phyloP scores from a whole-genome alignment of 1,140 invertebrate genomes.

The Ruditapes philippinarum region DNA sequence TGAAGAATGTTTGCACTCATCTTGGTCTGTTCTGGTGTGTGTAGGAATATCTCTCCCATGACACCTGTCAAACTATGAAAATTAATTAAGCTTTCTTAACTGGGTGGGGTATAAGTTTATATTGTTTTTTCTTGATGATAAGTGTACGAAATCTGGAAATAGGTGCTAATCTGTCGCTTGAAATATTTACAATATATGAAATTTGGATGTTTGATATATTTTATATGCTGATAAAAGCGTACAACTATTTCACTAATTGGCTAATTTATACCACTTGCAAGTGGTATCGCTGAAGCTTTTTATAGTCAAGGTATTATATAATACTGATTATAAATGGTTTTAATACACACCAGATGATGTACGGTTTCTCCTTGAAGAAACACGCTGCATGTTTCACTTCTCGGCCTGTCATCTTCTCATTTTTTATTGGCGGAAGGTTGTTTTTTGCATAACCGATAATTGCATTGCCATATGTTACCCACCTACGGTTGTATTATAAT shows the following conservation, averaged over 20 bases:
- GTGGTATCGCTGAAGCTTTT: neutral
- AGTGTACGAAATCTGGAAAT: neutral
- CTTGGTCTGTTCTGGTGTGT: neutral
- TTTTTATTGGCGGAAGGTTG: no score
- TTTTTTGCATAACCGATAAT: no score
- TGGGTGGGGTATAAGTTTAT: neutral
- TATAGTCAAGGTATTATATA: neutral
- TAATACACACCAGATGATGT: slow-evolving; percentile 1
- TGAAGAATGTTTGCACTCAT: neutral
- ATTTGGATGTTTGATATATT: slow-evolving; percentile 17
- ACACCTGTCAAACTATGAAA: neutral
- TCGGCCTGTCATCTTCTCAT: neutral
- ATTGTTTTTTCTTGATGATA: slow-evolving; percentile 5
- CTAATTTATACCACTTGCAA: slow-evolving; percentile 15
- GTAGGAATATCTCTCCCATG: neutral
- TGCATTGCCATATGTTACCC: no score
- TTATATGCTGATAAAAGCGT: slow-evolving; percentile 9
- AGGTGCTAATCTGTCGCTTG: neutral
- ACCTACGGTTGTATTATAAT: no score
- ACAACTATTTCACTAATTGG: slow-evolving; percentile 3
- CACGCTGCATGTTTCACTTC: neutral
- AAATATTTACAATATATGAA: slow-evolving; percentile 17
- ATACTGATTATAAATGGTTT: neutral
- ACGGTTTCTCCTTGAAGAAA: neutral
- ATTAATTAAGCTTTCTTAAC: neutral